Evolutionary conservation across 2,888 invertebrate species (phyloP).

Genomic region (Macaria liturata): DNA sequence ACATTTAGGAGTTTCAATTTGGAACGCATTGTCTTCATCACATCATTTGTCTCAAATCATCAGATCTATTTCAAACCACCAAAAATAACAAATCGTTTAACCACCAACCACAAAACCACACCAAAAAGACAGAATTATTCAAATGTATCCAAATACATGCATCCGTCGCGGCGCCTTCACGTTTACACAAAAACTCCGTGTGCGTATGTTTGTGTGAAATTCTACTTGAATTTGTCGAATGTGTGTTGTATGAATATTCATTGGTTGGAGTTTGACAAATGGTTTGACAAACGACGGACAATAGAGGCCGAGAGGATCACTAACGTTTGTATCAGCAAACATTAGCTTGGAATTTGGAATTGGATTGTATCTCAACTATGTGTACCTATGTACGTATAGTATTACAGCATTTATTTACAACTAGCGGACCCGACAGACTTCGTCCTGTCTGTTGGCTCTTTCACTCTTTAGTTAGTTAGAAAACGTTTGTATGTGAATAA

Average conservation of each 20-base stretch:
- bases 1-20: too few relatives aligned
- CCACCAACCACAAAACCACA: conserved; percentile 19
- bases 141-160: conserved; percentile 64
- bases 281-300: conserved; percentile 38
- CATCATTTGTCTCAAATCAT: too few relatives aligned
- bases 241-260: conserved; percentile 71
- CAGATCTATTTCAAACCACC: too few relatives aligned
- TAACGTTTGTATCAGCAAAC: conserved; percentile 1
- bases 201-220: conserved; percentile 78
- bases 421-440: too few relatives aligned
- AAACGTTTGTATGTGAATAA: too few relatives aligned
- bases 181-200: conserved; percentile 45
- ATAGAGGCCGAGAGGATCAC: conserved; percentile 36
- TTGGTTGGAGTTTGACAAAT: conserved; percentile 43
- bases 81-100: too few relatives aligned
- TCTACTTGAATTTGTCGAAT: conserved; percentile 76
- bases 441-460: too few relatives aligned
- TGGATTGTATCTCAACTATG: not conserved
- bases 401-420: too few relatives aligned
- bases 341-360: conserved; percentile 13
- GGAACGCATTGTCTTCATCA: too few relatives aligned
- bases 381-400: too few relatives aligned
- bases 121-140: conserved; percentile 48
- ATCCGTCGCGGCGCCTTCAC: conserved; percentile 46
- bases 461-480: too few relatives aligned